A percentile compares a stretch with the other conserved stretches of the same genome.
phyloP scores from a whole-genome alignment of 64 coral and sea anemone genomes.

The Dendronephthya gigantea region DNA sequence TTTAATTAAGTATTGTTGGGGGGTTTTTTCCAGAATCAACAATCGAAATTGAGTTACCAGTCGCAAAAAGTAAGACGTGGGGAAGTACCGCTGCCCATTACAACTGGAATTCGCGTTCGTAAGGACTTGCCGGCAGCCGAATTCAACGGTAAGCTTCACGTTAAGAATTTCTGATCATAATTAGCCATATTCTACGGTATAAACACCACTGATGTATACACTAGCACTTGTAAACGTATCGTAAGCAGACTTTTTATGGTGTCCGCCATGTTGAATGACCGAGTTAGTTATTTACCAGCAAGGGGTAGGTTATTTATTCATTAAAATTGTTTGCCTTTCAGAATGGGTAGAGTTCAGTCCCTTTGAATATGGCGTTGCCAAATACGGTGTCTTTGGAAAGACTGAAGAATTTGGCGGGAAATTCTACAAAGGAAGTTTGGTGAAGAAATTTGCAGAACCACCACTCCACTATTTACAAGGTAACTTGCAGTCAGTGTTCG shows the following conservation, averaged over 20 bases:
- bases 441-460: slow-evolving; percentile 34
- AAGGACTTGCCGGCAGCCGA: slow-evolving; percentile 43
- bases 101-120: slow-evolving; percentile 56
- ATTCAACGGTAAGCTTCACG: slow-evolving; percentile 41
- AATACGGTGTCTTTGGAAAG: slow-evolving; percentile 60
- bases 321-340: neutral
- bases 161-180: too few relatives aligned
- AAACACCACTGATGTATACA: too few relatives aligned
- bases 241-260: too few relatives aligned
- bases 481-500: too few relatives aligned
- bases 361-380: slow-evolving; percentile 54
- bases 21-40: neutral
- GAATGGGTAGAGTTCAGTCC: slow-evolving; percentile 78
- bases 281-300: too few relatives aligned
- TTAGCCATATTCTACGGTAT: too few relatives aligned
- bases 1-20: too few relatives aligned
- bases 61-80: slow-evolving; percentile 30
- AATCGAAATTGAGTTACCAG: slow-evolving; percentile 48
- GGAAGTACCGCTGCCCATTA: slow-evolving; percentile 34
- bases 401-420: slow-evolving; percentile 57
- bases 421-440: slow-evolving; percentile 45
- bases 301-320: too few relatives aligned
- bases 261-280: too few relatives aligned
- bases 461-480: slow-evolving; percentile 56
- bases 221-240: too few relatives aligned